Evolutionary conservation across 1,140 invertebrate species (phyloP), one percentile per base, ranked within the genome.

Genomic region (Magallana gigas): DNA sequence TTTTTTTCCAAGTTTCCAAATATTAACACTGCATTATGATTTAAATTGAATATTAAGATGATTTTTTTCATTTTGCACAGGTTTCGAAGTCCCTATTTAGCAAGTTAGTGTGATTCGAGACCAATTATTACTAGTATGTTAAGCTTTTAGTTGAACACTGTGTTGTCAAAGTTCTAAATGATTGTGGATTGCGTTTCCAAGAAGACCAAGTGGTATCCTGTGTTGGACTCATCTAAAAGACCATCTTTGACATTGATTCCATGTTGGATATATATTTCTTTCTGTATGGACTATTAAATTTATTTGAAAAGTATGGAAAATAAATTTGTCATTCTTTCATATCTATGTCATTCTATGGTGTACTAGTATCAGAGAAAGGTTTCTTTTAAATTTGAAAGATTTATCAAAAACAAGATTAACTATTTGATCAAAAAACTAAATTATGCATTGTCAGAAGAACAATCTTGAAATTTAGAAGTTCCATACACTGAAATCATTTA

Each of bases 241-340:
- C 68, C 68, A 76, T 76, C 36, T 48, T 18, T 29, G 68, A 76
- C 68, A 76, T 76, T 76, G 11, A 76, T 18, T 76, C 23, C 68
- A 76, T 76, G 12, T 76, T 76, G 36, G 6, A 76, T 48, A 23
- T 23, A 23, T 48, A 48, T 48, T 48, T 48, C 36, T 48, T 48
- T 48, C 36, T 48, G 36, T 48, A 48, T 48, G 36, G 36, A 76
- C 18, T 12, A 76, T 76, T 76, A 12, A 29, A 12, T 76, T 29
- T 76, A 29, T 76, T 29, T 12, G 18, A 64, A 29, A 29, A 76
- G 23, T 23, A 76, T 76, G 29, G 36, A 76, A 76, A 12, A 76
- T 12, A 48, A 48, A 48, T 48, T 48, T 48, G 36, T 62, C 11
- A 16, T 12, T 62, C 12, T 59, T 59, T 84, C 29, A 59, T 57